Evolutionary conservation across 2,888 invertebrate species (phyloP).

Genomic region (Dryomyza anilis): DNA sequence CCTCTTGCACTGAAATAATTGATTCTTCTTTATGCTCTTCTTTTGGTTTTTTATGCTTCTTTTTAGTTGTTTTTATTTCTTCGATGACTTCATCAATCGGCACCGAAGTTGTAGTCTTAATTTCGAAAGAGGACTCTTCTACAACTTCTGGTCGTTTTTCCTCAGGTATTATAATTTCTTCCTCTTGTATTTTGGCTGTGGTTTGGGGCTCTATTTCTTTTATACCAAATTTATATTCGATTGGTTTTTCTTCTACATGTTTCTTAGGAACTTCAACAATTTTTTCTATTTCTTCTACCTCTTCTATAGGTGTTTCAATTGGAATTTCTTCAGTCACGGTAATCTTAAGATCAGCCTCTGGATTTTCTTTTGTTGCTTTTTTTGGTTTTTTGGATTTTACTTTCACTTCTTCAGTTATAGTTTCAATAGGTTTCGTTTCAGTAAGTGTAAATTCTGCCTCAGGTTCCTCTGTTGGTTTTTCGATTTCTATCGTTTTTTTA

Average conservation of each 20-base stretch:
- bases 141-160: constrained; percentile 37
- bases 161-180: constrained; percentile 29
- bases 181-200: constrained; percentile 31
- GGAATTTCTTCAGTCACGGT: constrained; percentile 48
- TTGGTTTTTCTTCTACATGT: constrained; percentile 37
- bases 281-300: constrained; percentile 32
- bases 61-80: constrained; percentile 44
- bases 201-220: constrained; percentile 38
- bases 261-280: constrained; percentile 30
- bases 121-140: constrained; percentile 34
- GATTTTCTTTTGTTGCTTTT: constrained; percentile 43
- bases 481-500: constrained; percentile 31
- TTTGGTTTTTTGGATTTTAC: constrained; percentile 47
- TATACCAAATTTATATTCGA: constrained; percentile 43
- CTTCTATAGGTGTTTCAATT: constrained; percentile 30
- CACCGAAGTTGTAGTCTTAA: constrained; percentile 41
- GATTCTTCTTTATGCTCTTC: constrained; percentile 46
- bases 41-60: constrained; percentile 46
- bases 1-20: constrained; percentile 48
- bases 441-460: constrained; percentile 48
- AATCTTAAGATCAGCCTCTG: constrained; percentile 44
- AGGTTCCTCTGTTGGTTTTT: constrained; percentile 44
- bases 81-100: constrained; percentile 48
- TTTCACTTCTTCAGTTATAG: constrained; percentile 44
- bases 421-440: constrained; percentile 46